Conservation (phyloP, 2,113 vertebrate genomes). For the Toxostoma redivivum region DNA sequence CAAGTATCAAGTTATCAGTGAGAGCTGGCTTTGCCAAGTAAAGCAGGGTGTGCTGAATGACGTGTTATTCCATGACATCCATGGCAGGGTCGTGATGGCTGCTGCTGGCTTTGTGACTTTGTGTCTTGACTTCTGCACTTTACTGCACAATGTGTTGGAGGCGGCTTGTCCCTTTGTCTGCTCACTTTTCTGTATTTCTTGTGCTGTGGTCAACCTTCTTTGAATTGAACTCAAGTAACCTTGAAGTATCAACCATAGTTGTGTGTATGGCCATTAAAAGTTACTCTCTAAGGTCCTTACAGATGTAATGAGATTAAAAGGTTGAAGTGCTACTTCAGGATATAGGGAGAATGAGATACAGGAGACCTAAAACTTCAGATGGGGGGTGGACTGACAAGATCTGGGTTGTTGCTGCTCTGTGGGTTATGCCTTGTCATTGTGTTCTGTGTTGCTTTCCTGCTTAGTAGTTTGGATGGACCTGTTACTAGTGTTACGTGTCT, state of each 20-base stretch:
- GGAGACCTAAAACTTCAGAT: neutral
- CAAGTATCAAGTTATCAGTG: neutral
- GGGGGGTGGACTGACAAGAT: neutral
- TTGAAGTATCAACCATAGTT: neutral
- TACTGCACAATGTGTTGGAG: neutral
- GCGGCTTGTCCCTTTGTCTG: neutral
- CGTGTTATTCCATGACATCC: neutral
- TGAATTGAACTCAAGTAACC: neutral
- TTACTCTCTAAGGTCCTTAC: neutral
- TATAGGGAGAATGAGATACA: neutral
- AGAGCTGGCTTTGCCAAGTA: neutral
- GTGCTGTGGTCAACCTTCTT: neutral
- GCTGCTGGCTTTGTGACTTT: neutral
- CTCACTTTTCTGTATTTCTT: neutral
- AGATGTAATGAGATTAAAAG: neutral
- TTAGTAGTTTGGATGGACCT: neutral
- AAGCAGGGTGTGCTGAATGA: neutral
- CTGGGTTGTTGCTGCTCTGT: neutral
- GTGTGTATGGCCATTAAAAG: neutral
- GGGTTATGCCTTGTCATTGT: neutral
- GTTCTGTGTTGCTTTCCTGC: neutral
- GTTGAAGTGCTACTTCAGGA: neutral
- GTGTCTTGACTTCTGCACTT: neutral
- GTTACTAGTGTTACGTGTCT: neutral
- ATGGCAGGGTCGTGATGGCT: neutral